Percentiles rank a stretch among this genome's conserved stretches.
Evolutionary conservation across 2,888 invertebrate species (phyloP).

Genomic region (Diachrysia chrysitis): DNA sequence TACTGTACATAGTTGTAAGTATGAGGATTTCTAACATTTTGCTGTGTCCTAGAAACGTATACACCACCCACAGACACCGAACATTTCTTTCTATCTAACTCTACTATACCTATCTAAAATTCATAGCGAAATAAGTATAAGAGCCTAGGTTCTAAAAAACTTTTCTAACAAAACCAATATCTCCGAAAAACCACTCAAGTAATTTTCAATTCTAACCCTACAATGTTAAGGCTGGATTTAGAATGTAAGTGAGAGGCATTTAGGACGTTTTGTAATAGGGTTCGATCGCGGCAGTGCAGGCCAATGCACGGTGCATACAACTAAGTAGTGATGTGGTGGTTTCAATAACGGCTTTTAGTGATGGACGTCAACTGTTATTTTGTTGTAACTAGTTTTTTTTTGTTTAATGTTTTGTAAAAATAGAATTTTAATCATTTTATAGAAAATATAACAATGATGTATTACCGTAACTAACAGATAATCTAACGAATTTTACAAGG

Average conservation of each 20-base stretch:
- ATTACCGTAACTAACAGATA: not conserved
- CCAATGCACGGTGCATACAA: constrained; percentile 89
- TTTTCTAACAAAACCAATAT: constrained; percentile 30
- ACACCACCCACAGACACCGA: constrained; percentile 83
- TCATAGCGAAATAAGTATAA: constrained; percentile 88
- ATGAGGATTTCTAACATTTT: constrained; percentile 85
- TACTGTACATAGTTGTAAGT: constrained; percentile 63
- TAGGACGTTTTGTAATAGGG: constrained; percentile 65
- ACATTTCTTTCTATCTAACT: constrained; percentile 87
- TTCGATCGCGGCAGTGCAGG: constrained; percentile 82
- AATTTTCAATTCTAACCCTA: constrained; percentile 22
- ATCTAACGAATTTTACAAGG: not conserved
- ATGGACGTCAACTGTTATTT: constrained; percentile 45
- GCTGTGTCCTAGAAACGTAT: constrained; percentile 86
- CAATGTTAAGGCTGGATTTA: constrained; percentile 49
- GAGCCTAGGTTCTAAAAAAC: constrained; percentile 86
- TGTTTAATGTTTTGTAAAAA: not conserved
- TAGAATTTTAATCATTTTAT: not conserved
- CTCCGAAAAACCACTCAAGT: not conserved
- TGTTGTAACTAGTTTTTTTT: constrained; percentile 17
- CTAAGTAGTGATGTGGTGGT: constrained; percentile 83
- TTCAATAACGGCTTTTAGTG: constrained; percentile 58
- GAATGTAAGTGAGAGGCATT: constrained; percentile 31
- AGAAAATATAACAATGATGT: not conserved
- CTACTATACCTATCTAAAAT: constrained; percentile 86